A percentile compares a stretch with the other conserved stretches of the same genome.
phyloP scores from a whole-genome alignment of 2,888 invertebrate genomes.

The Apodemia mormo region DNA sequence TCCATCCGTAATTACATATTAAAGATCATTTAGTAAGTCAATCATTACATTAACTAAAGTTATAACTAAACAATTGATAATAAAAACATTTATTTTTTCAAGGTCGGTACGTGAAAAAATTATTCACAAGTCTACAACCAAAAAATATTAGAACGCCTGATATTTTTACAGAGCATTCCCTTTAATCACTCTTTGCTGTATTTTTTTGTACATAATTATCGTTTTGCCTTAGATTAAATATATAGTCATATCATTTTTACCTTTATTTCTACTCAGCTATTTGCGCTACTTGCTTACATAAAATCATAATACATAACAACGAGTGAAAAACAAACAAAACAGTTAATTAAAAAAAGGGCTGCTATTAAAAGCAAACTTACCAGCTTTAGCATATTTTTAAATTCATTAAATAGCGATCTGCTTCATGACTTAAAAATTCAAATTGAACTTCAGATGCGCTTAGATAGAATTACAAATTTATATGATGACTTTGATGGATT shows the following conservation, averaged over 20 bases:
- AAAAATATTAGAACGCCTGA: too few species aligned
- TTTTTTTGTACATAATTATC: too few species aligned
- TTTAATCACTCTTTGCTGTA: too few species aligned
- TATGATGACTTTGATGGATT: conserved; percentile 10
- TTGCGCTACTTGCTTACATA: not conserved
- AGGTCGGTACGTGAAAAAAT: too few species aligned
- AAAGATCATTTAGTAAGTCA: too few species aligned
- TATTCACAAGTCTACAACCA: too few species aligned
- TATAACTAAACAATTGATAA: too few species aligned
- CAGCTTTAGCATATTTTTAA: conserved; percentile 22
- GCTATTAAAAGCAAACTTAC: conserved; percentile 24
- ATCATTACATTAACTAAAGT: too few species aligned
- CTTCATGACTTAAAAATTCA: conserved; percentile 4
- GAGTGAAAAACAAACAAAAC: conserved; percentile 17
- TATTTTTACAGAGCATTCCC: too few species aligned
- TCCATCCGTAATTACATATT: too few species aligned
- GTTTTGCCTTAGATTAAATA: too few species aligned
- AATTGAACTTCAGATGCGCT: not conserved
- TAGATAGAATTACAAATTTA: conserved; percentile 6
- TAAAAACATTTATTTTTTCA: too few species aligned
- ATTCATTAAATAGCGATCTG: not conserved
- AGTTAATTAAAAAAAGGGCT: conserved; percentile 23
- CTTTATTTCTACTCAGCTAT: not conserved
- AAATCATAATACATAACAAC: not conserved
- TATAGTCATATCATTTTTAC: not conserved